These are phyloP conservation scores for Callimorpha dominula DNA, from an alignment of 2,888 invertebrate species.

Conservation along the genomic window DNA sequence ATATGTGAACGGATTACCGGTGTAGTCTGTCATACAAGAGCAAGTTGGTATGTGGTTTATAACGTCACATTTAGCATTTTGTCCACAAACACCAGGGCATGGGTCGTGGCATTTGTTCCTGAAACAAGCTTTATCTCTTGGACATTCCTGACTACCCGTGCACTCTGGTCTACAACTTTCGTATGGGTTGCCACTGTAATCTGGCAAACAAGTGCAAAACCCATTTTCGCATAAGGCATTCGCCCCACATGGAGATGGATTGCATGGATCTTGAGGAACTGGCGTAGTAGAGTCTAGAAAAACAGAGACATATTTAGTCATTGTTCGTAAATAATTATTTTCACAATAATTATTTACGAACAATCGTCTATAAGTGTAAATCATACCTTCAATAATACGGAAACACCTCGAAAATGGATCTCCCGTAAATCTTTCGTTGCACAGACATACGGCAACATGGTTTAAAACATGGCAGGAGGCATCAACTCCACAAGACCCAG, in stretches of 20 bases:
- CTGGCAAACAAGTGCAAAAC: constrained; percentile 89
- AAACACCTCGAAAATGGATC: constrained; percentile 93
- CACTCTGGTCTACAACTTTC: constrained; percentile 92
- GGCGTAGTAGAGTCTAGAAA: constrained; percentile 76
- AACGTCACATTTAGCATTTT: constrained; percentile 91
- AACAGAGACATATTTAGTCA: constrained; percentile 9
- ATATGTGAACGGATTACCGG: constrained; percentile 91
- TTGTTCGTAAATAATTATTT: not conserved
- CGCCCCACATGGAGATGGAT: constrained; percentile 91
- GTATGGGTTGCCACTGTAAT: constrained; percentile 91
- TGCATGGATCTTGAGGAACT: constrained; percentile 86
- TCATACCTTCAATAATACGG: constrained; percentile 82
- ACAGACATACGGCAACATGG: constrained; percentile 93
- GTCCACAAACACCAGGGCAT: constrained; percentile 91
- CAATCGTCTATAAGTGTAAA: not conserved
- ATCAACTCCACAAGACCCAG: constrained; percentile 93
- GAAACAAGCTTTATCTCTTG: constrained; percentile 90
- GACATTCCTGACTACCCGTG: constrained; percentile 90
- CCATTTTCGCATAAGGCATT: constrained; percentile 90
- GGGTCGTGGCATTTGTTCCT: constrained; percentile 91
- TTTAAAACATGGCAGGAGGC: constrained; percentile 92
- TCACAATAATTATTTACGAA: no score
- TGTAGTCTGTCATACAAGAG: constrained; percentile 89
- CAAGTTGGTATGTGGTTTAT: constrained; percentile 92
- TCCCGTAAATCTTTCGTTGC: constrained; percentile 91